phyloP scores from a whole-genome alignment of 2,113 vertebrate genomes.

The Notothenia rossii region DNA sequence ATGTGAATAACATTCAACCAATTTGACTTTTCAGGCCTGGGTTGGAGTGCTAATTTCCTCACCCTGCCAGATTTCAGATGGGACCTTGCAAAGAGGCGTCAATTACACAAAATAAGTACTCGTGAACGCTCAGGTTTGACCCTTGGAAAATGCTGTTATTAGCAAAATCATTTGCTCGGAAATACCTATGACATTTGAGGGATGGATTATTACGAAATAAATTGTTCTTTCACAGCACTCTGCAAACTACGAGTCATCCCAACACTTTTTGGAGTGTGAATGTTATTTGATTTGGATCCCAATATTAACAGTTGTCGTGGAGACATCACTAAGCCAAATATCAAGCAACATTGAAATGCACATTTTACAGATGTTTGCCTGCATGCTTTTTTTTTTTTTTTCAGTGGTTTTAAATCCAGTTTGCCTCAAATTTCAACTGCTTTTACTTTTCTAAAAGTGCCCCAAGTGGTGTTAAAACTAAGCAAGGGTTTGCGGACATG shows the following conservation, averaged over 20 bases:
- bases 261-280: constrained; percentile 39
- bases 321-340: constrained; percentile 26
- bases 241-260: constrained; percentile 47
- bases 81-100: background rate
- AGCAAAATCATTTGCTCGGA: constrained; percentile 10
- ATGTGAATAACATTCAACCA: constrained; percentile 31
- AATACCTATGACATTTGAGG: constrained; percentile 11
- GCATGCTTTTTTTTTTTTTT: background rate
- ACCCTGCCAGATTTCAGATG: constrained; percentile 30
- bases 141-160: background rate
- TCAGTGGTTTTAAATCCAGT: background rate
- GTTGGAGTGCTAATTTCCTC: constrained; percentile 33
- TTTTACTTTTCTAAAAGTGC: background rate
- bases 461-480: background rate
- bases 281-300: constrained; percentile 29
- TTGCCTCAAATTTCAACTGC: background rate
- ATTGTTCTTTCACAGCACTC: constrained; percentile 45
- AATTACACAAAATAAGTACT: constrained; percentile 1
- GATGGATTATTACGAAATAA: constrained; percentile 28
- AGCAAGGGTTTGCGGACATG: background rate
- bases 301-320: constrained; percentile 23
- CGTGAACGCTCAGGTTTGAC: background rate
- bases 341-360: background rate
- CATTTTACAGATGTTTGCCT: constrained; percentile 17
- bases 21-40: constrained; percentile 13